Conservation (phyloP, 2,888 invertebrate genomes). For the Idaea biselata region DNA sequence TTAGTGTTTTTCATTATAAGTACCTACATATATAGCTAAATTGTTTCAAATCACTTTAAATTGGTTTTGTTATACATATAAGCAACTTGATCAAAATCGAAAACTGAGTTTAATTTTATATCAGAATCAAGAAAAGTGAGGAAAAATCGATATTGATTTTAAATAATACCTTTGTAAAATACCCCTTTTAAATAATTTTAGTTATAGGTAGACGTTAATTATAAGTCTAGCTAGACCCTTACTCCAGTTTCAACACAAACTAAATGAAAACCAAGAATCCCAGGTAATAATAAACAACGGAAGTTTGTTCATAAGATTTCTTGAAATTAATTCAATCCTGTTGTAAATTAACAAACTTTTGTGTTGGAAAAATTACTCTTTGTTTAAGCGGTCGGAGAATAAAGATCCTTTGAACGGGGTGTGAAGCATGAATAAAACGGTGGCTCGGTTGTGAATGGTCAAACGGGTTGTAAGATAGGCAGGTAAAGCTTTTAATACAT, state of each 20-base stretch:
- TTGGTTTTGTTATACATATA: too few relatives aligned
- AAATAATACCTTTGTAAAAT: too few relatives aligned
- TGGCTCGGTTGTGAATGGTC: not conserved
- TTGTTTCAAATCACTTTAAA: too few relatives aligned
- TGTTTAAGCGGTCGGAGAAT: not conserved
- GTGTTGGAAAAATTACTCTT: not conserved
- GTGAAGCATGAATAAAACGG: not conserved
- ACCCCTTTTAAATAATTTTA: too few relatives aligned
- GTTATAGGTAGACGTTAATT: too few relatives aligned
- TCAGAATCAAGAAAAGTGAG: too few relatives aligned
- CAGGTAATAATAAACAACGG: not conserved
- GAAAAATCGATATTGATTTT: too few relatives aligned
- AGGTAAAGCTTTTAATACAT: slow-evolving; percentile 22
- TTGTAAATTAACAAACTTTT: not conserved
- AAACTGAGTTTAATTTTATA: too few relatives aligned
- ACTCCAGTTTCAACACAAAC: not conserved
- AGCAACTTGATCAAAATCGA: too few relatives aligned
- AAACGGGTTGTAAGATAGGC: not conserved
- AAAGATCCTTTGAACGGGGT: not conserved
- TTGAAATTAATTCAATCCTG: not conserved
- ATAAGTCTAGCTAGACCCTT: not conserved
- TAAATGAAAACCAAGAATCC: not conserved
- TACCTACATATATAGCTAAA: too few relatives aligned
- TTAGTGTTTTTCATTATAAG: too few relatives aligned
- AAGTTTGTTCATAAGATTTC: not conserved